Evolutionary conservation across 2,113 vertebrate genomes (phyloP).

Genomic region (Anhinga anhinga): DNA sequence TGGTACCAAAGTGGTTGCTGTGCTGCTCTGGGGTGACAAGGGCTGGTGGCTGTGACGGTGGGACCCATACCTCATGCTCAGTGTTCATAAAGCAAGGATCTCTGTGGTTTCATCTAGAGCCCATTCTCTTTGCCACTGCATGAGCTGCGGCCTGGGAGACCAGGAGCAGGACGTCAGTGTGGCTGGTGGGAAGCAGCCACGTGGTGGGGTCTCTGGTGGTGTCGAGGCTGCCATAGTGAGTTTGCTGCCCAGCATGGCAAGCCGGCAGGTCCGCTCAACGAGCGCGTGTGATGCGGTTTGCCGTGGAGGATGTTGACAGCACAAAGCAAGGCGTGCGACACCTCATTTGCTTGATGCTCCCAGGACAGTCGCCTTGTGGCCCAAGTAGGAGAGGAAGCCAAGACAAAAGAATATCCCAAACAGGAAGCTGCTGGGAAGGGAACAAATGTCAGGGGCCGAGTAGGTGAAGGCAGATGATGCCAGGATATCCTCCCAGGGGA

Average conservation of each 20-base stretch:
- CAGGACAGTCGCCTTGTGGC: not conserved
- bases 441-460: not conserved
- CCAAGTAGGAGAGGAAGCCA: not conserved
- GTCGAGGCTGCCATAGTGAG: fast-evolving
- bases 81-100: not conserved
- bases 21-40: not conserved
- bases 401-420: slow-evolving; percentile 20
- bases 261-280: fast-evolving
- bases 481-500: not conserved
- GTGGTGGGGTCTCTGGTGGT: not conserved
- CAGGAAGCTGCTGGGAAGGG: slow-evolving; percentile 9
- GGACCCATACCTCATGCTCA: not conserved
- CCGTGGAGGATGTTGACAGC: not conserved
- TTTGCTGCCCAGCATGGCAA: fast-evolving
- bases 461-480: not conserved
- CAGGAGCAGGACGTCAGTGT: not conserved
- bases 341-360: not conserved
- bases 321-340: fast-evolving
- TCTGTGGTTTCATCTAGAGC: not conserved
- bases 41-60: not conserved
- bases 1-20: not conserved
- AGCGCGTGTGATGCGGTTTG: not conserved
- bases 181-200: fast-evolving
- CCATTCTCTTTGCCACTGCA: not conserved
- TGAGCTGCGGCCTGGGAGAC: not conserved